Evolutionary conservation across 2,888 invertebrate genomes (phyloP).

Genomic region (Dysmachus trigonus): DNA sequence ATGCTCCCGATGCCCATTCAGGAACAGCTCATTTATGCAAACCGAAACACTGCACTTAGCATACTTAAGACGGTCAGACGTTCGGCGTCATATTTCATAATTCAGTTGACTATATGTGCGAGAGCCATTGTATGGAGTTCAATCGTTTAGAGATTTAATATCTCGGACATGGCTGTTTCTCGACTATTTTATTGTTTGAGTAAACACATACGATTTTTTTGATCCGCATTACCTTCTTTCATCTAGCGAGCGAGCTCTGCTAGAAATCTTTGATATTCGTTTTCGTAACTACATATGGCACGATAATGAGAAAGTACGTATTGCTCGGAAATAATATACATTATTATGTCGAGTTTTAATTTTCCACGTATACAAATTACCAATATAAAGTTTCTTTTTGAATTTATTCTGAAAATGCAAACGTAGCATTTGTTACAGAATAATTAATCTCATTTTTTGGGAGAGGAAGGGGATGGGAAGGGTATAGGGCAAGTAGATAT

Average conservation of each 20-base stretch:
- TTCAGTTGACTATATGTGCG: slow-evolving; percentile 1
- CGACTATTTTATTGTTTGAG: neutral
- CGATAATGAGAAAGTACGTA: too few relatives aligned
- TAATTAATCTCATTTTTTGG: too few relatives aligned
- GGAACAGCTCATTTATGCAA: slow-evolving; percentile 34
- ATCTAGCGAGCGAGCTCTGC: neutral
- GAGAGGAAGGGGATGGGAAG: too few relatives aligned
- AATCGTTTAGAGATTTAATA: slow-evolving; percentile 32
- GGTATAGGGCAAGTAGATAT: too few relatives aligned
- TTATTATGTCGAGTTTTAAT: neutral
- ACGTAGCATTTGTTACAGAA: too few relatives aligned
- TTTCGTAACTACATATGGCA: too few relatives aligned
- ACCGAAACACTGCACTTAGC: slow-evolving; percentile 13
- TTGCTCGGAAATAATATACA: neutral
- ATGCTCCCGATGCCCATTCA: neutral
- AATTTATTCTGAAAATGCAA: too few relatives aligned
- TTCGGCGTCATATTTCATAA: neutral
- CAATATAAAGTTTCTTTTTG: too few relatives aligned
- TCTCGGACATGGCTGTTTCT: neutral
- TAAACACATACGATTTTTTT: too few relatives aligned
- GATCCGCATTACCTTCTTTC: too few relatives aligned
- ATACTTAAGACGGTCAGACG: neutral
- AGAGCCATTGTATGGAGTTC: neutral
- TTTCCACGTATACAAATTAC: too few relatives aligned
- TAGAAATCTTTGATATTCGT: neutral